A percentile compares a stretch with the other conserved stretches of the same genome.
phyloP scores from a whole-genome alignment of 30 jellyfish, hydroid and myxozoan genomes.

The Cassiopea andromeda region DNA sequence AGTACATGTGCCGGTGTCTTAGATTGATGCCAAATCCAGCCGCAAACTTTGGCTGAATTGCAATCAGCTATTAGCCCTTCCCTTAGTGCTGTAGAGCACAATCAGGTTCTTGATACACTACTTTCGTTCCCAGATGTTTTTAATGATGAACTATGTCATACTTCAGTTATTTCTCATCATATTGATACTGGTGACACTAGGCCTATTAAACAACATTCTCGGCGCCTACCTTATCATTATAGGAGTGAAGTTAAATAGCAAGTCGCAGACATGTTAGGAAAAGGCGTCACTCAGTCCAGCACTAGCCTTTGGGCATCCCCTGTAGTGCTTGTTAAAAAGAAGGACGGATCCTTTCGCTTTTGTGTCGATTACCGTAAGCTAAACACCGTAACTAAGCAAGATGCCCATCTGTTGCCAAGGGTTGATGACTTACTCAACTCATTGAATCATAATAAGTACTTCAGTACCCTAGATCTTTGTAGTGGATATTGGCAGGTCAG shows the following conservation, averaged over 20 bases:
- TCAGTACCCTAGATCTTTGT: slow-evolving; percentile 64
- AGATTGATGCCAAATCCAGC: not conserved
- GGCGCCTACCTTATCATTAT: slow-evolving; percentile 43
- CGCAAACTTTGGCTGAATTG: slow-evolving; percentile 34
- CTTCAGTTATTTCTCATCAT: slow-evolving; percentile 18
- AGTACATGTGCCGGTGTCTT: slow-evolving; percentile 37
- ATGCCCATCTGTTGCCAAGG: slow-evolving; percentile 70
- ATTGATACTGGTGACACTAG: slow-evolving; percentile 24
- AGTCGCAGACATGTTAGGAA: slow-evolving; percentile 35
- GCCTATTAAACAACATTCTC: slow-evolving; percentile 36
- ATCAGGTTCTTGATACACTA: slow-evolving; percentile 33
- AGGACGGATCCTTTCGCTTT: slow-evolving; percentile 49
- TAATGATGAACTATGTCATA: slow-evolving; percentile 41
- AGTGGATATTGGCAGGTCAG: slow-evolving; percentile 68
- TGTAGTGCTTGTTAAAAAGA: slow-evolving; percentile 45
- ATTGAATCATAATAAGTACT: slow-evolving; percentile 19
- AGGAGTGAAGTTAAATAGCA: slow-evolving; percentile 29
- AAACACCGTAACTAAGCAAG: slow-evolving; percentile 43
- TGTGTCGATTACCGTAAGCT: slow-evolving; percentile 56
- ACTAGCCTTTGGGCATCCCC: slow-evolving; percentile 71
- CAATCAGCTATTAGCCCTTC: slow-evolving; percentile 42
- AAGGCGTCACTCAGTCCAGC: slow-evolving; percentile 55
- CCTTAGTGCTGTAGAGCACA: slow-evolving; percentile 17
- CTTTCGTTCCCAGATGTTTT: slow-evolving; percentile 44
- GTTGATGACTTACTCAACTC: slow-evolving; percentile 54